Conservation (phyloP, 2,797 vertebrate species). For the Brachyalestes nurse region DNA sequence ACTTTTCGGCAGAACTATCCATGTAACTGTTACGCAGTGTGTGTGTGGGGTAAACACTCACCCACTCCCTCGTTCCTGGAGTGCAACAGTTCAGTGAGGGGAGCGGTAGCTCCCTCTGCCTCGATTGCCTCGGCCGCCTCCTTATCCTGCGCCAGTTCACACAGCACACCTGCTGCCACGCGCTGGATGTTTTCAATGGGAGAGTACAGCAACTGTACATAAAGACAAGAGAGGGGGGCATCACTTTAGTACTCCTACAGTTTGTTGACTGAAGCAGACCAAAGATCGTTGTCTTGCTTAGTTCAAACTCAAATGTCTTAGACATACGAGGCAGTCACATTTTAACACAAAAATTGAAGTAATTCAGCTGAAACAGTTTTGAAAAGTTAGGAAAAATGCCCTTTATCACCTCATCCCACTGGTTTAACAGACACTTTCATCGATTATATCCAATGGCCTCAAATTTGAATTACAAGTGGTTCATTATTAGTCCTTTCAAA, state of each 20-base stretch:
- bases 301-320: background rate
- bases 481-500: background rate
- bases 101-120: slow-evolving; percentile 96
- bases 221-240: background rate
- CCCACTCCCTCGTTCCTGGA: slow-evolving; percentile 98
- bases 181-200: slow-evolving; percentile 98
- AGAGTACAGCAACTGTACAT: slow-evolving; percentile 91
- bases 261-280: background rate
- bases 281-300: background rate
- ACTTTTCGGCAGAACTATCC: too few relatives aligned
- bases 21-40: background rate
- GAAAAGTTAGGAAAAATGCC: background rate
- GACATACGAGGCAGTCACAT: background rate
- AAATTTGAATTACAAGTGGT: background rate
- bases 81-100: slow-evolving; percentile 95
- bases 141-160: slow-evolving; percentile 98
- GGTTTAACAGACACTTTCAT: background rate
- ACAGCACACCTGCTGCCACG: slow-evolving; percentile 97
- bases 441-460: background rate
- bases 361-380: background rate
- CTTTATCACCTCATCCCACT: background rate
- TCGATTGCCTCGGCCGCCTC: slow-evolving; percentile 98
- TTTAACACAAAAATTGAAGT: background rate
- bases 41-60: slow-evolving; percentile 69
- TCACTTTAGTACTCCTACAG: background rate